These are phyloP conservation scores for Phymanthus crucifer DNA, from an alignment of 92 coral and sea anemone genomes.

Conservation along the genomic window DNA sequence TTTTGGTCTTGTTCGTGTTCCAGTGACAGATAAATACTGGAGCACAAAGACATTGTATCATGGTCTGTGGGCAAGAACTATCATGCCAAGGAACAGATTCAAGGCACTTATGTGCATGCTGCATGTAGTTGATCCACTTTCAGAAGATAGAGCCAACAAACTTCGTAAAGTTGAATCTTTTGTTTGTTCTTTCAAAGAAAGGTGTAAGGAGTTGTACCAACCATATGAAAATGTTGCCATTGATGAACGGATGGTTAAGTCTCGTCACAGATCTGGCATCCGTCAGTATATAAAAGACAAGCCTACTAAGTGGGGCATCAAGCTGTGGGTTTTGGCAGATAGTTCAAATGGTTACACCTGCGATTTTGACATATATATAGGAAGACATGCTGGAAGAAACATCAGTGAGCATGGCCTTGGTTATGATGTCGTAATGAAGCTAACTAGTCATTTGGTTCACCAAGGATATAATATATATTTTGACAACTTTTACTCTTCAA, in stretches of 20 bases:
- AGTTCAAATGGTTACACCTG: conserved; percentile 31
- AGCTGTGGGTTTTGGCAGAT: conserved; percentile 42
- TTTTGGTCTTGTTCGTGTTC: conserved; percentile 36
- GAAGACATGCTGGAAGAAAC: neutral
- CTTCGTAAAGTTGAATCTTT: conserved; percentile 51
- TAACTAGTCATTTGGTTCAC: conserved; percentile 1
- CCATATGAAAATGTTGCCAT: conserved; percentile 57
- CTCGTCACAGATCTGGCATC: conserved; percentile 58
- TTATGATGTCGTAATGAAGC: conserved; percentile 38
- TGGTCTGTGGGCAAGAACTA: conserved; percentile 44
- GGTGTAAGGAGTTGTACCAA: conserved; percentile 52
- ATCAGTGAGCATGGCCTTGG: conserved; percentile 18
- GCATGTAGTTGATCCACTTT: conserved; percentile 41
- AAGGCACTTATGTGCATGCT: conserved; percentile 38
- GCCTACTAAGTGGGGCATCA: too few species aligned
- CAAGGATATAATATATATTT: conserved; percentile 21
- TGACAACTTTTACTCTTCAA: conserved; percentile 34
- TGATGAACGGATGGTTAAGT: conserved; percentile 65
- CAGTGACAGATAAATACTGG: conserved; percentile 32
- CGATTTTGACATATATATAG: conserved; percentile 41
- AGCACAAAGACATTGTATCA: conserved; percentile 42
- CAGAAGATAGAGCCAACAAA: conserved; percentile 37
- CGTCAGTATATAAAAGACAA: conserved; percentile 10
- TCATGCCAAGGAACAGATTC: conserved; percentile 11
- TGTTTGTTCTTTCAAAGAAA: conserved; percentile 39